phyloP scores from a whole-genome alignment of 2,888 invertebrate genomes.

The Syrista parreyssii region DNA sequence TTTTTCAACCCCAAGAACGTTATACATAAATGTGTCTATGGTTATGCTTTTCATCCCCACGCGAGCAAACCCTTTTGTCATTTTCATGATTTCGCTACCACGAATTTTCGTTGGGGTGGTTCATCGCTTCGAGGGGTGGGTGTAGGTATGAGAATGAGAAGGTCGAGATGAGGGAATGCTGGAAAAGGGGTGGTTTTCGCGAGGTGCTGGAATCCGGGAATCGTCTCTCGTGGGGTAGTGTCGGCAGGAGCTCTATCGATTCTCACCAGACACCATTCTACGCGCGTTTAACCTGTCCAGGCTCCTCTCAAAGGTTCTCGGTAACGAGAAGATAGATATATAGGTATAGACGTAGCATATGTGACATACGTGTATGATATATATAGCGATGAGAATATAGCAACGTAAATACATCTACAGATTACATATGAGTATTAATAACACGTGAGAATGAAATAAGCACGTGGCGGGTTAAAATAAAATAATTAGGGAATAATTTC shows the following conservation, averaged over 20 bases:
- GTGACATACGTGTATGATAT: too few species aligned
- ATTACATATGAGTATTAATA: background rate
- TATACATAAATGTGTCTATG: background rate
- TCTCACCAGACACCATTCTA: conserved; percentile 53
- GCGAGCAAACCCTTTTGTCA: background rate
- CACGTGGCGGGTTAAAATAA: background rate
- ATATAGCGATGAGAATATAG: background rate
- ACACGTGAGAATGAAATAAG: background rate
- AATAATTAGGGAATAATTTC: background rate
- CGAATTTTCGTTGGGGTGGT: background rate
- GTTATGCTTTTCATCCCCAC: too few species aligned
- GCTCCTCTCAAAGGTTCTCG: background rate
- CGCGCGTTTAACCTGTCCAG: conserved; percentile 2
- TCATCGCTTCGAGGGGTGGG: conserved; percentile 11
- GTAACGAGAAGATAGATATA: background rate
- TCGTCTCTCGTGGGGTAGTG: conserved; percentile 52
- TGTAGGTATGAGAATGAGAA: conserved; percentile 11
- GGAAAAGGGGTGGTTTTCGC: conserved; percentile 34
- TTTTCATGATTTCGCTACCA: background rate
- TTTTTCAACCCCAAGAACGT: background rate
- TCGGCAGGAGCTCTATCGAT: conserved; percentile 56
- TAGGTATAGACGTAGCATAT: background rate
- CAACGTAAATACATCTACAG: background rate
- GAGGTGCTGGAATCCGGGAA: conserved; percentile 49
- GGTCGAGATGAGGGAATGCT: conserved; percentile 44